Evolutionary conservation across 2,888 invertebrate species (phyloP).

Genomic region (Aplocera efformata): DNA sequence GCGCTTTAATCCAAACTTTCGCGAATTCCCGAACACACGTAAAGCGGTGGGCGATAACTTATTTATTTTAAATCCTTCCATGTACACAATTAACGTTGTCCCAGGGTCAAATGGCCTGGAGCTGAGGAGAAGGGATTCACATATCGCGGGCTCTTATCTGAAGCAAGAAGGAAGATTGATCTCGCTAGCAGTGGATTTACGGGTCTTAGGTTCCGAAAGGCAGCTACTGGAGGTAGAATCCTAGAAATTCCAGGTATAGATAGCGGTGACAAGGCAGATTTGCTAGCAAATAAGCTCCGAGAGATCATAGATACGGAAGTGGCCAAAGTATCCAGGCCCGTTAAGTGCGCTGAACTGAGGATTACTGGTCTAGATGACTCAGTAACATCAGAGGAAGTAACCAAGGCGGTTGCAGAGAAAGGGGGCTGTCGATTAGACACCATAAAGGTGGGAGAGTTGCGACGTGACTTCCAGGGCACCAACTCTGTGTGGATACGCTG

Average conservation of each 20-base stretch:
- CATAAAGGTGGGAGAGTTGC: background rate
- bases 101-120: conserved; percentile 34
- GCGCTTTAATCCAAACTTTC: conserved; percentile 11
- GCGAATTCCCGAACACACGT: conserved; percentile 44
- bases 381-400: background rate
- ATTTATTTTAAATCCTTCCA: conserved; percentile 43
- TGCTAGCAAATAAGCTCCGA: background rate
- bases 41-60: conserved; percentile 45
- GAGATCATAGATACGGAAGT: background rate
- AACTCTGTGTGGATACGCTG: background rate
- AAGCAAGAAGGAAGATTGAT: background rate
- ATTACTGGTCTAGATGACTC: conserved; percentile 11
- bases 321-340: conserved; percentile 3
- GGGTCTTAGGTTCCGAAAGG: background rate
- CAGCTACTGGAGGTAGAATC: conserved; percentile 5
- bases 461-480: background rate
- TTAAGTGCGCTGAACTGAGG: background rate
- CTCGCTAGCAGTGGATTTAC: background rate
- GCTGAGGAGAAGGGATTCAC: conserved; percentile 35
- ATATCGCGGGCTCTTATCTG: conserved; percentile 54
- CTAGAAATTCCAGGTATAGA: background rate
- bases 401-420: background rate
- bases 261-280: conserved; percentile 2
- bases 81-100: conserved; percentile 26
- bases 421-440: background rate